Base-by-base conservation (phyloP, 1,140 invertebrate genomes). In the Pseudomyrmex dendroicus region DNA sequence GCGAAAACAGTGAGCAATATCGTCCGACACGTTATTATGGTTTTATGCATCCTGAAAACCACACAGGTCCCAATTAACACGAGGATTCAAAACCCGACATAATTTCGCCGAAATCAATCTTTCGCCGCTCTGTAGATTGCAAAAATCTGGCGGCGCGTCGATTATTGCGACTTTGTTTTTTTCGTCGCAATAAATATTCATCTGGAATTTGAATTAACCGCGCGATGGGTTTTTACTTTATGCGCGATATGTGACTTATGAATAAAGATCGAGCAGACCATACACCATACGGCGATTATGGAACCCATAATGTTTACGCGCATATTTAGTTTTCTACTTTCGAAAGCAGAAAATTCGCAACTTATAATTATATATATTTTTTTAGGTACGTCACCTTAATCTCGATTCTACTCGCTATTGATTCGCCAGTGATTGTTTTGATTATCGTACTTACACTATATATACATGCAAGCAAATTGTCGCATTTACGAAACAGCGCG, bases 1-100 rank as follows among this genome's bases (percentile, higher is more conserved):
- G 66, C 66, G 66, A 80, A 80, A 72, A 70, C 76, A 61, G 66
- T 80, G 76, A 80, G 76, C 76, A 80, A 80, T 25, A 2, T 80
- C 44, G 44, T 80, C 72, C 76, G 64, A 78, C 17, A 48, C 20
- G 74, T 54, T 44, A 67, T 59, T n/a, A 25, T 25, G 44, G 20
- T 70, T 78, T 35, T 35, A 1, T 7, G 35, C 35, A 78, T 78
- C 17, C 52, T 70, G 70, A 15, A 70, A 78, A 78, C 44, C 54
- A 35, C 17, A 68, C 17, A 17, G 57, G 4, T 17, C 17, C 50
- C 25, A 20, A 25, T 17, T 9, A 12, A 12, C 56, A 17, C 35
- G 10, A 48, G 64, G 59, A 80, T 80, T 17, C 20, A 9, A 80
- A 62, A 72, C 66, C 66, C 66, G 67, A 20, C 4, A 22, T 25